These are phyloP conservation scores for Sarcophaga bullata DNA, from an alignment of 1,140 invertebrate genomes.

Conservation along the genomic window DNA sequence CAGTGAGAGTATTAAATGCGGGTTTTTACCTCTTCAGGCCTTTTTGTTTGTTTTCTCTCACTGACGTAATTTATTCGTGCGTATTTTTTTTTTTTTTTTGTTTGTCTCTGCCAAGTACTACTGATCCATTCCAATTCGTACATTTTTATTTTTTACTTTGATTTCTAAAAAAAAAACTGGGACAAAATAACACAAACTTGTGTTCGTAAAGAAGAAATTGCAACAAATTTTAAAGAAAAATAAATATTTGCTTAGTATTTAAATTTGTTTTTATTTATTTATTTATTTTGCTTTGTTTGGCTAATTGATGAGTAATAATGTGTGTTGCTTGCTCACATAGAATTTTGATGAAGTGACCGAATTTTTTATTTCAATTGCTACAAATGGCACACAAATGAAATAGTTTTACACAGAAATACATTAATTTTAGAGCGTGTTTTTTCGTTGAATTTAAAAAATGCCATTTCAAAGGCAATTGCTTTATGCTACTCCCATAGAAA, in stretches of 20 bases:
- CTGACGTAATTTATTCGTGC: constrained; percentile 13
- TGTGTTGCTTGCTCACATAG: too few relatives aligned
- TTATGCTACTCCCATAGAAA: too few relatives aligned
- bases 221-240: not conserved
- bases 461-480: too few relatives aligned
- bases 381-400: too few relatives aligned
- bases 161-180: constrained; percentile 6
- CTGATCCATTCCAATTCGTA: not conserved
- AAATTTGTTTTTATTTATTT: not conserved
- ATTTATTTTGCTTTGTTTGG: not conserved
- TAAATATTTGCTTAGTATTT: not conserved
- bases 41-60: not conserved
- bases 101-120: too few relatives aligned
- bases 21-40: constrained; percentile 2
- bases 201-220: not conserved
- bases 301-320: not conserved
- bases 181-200: constrained; percentile 9
- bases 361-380: too few relatives aligned
- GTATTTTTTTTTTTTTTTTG: not conserved
- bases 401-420: too few relatives aligned
- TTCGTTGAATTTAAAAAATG: too few relatives aligned
- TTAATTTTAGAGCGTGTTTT: too few relatives aligned
- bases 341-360: too few relatives aligned
- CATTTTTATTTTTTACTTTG: not conserved
- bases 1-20: not conserved